Evolutionary conservation across 2,113 vertebrate genomes (phyloP), one percentile per base, ranked within the genome.

Genomic region (Oncorhynchus clarkii): DNA sequence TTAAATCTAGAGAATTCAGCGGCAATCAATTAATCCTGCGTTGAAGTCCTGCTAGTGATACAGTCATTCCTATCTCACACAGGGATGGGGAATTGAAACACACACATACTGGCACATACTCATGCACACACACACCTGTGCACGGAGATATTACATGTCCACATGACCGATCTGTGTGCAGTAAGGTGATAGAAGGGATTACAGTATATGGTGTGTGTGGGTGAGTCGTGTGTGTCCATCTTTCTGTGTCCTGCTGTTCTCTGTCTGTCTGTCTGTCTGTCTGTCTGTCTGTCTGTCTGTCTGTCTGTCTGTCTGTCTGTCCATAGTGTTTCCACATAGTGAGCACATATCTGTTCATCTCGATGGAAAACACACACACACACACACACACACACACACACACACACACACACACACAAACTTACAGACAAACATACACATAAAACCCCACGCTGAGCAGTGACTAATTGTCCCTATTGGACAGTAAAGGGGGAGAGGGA

Each of bases 1-100:
- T 86, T 48, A 89, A 91, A 87, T 84, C 82, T 82, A 75, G 85
- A 88, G 76, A 81, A 84, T 74, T 70, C 76, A 84, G 83, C 69
- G 71, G 78, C 83, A 80, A 89, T 89, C 84, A 87, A 88, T 90
- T 88, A 85, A 90, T 87, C 78, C 74, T 76, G 59, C 45, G 57
- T 69, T 71, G 80, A 85, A 84, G 80, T 85, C 77, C 69, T 62
- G 59, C n/a, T 24, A n/a, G 59, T 73, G 74, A 82, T 7, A 22
- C 20, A 22, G 20, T 57, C 29, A 9, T 67, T 14, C 64, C 68
- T 59, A 24, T 22, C 16, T 1, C 59, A 62, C 59, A 62, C 20
- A 62, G 5, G 59, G n/a, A 9, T 62, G n/a, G 59, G 59, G 7
- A 22, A 22, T n/a, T 62, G 20, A 62, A 20, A 62, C 54, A 67